Percentiles rank a stretch among this genome's conserved stretches.
Evolutionary conservation across 2,888 invertebrate species (phyloP).

Genomic region (Brenthis daphne): DNA sequence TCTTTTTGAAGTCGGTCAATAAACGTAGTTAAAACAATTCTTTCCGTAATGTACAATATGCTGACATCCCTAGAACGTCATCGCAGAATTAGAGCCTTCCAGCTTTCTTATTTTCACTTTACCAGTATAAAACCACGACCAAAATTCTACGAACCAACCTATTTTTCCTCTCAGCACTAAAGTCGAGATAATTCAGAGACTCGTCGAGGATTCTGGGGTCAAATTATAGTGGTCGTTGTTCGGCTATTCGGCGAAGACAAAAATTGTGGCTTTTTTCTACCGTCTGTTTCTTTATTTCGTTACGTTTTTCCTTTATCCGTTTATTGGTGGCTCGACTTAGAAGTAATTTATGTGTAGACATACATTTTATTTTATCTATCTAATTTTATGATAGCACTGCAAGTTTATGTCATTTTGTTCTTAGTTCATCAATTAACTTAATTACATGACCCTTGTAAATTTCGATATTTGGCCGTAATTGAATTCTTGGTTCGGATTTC

Average conservation of each 20-base stretch:
- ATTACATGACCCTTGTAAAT: slow-evolving; percentile 16
- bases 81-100: slow-evolving; percentile 63
- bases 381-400: slow-evolving; percentile 30
- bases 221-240: slow-evolving; percentile 51
- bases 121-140: slow-evolving; percentile 54
- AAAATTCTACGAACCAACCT: slow-evolving; percentile 47
- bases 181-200: slow-evolving; percentile 42
- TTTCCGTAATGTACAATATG: slow-evolving; percentile 45
- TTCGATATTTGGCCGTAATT: slow-evolving; percentile 3
- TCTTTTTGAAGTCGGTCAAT: too few species aligned
- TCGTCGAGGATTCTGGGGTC: slow-evolving; percentile 45
- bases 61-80: slow-evolving; percentile 53
- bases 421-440: slow-evolving; percentile 11
- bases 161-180: slow-evolving; percentile 41
- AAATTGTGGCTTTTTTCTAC: slow-evolving; percentile 64
- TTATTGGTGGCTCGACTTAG: slow-evolving; percentile 69
- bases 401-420: slow-evolving; percentile 20
- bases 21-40: too few species aligned
- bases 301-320: slow-evolving; percentile 59
- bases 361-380: slow-evolving; percentile 38
- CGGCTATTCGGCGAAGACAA: slow-evolving; percentile 61
- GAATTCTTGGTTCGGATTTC: slow-evolving; percentile 8
- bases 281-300: slow-evolving; percentile 72
- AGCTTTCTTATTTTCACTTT: slow-evolving; percentile 69
- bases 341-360: slow-evolving; percentile 62